Base-by-base conservation (phyloP, 2,797 vertebrate genomes). In the Vireo griseus region DNA sequence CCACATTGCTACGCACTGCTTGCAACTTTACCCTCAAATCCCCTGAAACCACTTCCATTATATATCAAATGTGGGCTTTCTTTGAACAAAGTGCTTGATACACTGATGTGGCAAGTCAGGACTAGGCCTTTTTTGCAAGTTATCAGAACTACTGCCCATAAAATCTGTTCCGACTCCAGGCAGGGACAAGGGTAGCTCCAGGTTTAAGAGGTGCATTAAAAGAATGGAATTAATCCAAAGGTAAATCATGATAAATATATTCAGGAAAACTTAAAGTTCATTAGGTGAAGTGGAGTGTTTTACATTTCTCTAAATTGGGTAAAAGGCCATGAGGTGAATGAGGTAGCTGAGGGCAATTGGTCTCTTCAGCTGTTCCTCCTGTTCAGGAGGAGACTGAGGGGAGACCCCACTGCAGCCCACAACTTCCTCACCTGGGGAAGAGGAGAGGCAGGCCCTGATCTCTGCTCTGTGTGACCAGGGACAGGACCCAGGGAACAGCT, bases 371-470 rank as follows among this genome's bases (percentile, higher is more conserved):
- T 21, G 10, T 10, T 35, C 35, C 35, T 35, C 35, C 35, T 35
- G 35, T 35, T 35, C 8, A 35, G 51, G 59, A 48, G 44, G 20
- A 58, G 26, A 3, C 39, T 45, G 39, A 39, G 24, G 37, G 4
- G 6, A 75, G 18, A 11, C 3, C 20, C 66, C 14, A 4, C 20
- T 2, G 51, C 31, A 31, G 6, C 9, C 19, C 7, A 3, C 50
- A 17, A 1, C 7, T 21, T 16, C 68, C 35, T 50, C 3, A 2
- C 0, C 3, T 15, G 37, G 52, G 31, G 44, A 66, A n/a, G 28
- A 5, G n/a, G 21, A n/a, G 16, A 15, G 10, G 5, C 39, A n/a
- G 71, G 62, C 18, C 2, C 28, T 29, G 54, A 13, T 12, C n/a
- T 52, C 39, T 33, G 62, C 39, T 44, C 61, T 24, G 15, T n/a